Conservation (phyloP, 2,888 invertebrate species). For the Philhelius pedissequus region DNA sequence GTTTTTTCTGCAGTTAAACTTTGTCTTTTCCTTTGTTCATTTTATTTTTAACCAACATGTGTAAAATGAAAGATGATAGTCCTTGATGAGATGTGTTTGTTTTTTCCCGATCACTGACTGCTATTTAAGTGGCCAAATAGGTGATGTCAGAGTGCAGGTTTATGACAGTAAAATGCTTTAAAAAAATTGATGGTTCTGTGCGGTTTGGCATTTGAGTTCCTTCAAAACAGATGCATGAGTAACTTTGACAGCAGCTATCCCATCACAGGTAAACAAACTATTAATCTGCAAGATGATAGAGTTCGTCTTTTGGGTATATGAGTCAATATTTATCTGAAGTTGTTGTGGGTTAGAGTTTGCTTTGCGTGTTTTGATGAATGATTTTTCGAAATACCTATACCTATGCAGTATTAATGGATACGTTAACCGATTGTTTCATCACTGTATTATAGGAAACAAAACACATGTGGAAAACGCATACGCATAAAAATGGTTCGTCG, state of each 20-base stretch:
- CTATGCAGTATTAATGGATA: not conserved
- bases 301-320: not conserved
- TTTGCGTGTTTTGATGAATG: not conserved
- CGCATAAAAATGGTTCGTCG: too few relatives aligned
- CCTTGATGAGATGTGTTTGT: slow-evolving; percentile 24
- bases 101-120: not conserved
- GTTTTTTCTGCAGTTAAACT: not conserved
- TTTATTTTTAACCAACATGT: too few relatives aligned
- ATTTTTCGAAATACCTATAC: not conserved
- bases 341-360: not conserved
- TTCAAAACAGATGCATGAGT: slow-evolving; percentile 39
- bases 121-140: slow-evolving; percentile 17
- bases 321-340: not conserved
- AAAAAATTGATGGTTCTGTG: slow-evolving; percentile 33
- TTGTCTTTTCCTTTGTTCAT: not conserved
- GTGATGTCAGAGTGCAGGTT: slow-evolving; percentile 47
- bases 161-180: slow-evolving; percentile 47
- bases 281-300: slow-evolving; percentile 20
- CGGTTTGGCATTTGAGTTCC: slow-evolving; percentile 38
- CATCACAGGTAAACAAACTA: slow-evolving; percentile 25
- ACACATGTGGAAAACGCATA: too few relatives aligned
- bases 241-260: slow-evolving; percentile 25
- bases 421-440: not conserved
- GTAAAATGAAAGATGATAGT: not conserved
- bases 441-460: too few relatives aligned